Percentiles rank a stretch among this genome's conserved stretches.
Evolutionary conservation across 2,797 vertebrate genomes (phyloP).

Genomic region (Lagorchestes hirsutus): DNA sequence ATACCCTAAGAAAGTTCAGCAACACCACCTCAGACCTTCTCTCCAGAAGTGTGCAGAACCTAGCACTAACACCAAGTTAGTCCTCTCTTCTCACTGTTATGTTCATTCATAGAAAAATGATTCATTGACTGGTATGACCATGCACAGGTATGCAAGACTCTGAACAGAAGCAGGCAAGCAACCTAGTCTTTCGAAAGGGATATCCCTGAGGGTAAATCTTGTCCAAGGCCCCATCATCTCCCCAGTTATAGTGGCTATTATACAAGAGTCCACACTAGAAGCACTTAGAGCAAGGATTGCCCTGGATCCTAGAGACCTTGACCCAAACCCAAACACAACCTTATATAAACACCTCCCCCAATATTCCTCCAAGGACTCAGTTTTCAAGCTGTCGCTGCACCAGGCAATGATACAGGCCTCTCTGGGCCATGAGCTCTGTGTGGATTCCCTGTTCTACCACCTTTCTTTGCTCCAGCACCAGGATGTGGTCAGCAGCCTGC

Average conservation of each 20-base stretch:
- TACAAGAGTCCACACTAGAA: neutral
- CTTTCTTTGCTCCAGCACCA: conserved; percentile 85
- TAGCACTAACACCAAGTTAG: neutral
- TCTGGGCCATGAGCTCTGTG: conserved; percentile 82
- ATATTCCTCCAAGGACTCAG: conserved; percentile 10
- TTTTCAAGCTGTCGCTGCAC: conserved; percentile 74
- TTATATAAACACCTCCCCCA: too few species aligned
- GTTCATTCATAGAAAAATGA: neutral
- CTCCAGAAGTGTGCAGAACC: neutral
- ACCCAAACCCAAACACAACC: too few species aligned
- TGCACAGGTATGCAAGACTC: neutral
- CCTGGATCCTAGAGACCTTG: neutral
- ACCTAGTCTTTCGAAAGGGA: neutral
- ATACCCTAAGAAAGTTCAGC: neutral
- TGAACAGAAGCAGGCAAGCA: neutral
- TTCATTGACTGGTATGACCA: neutral
- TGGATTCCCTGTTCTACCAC: conserved; percentile 83
- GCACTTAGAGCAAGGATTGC: neutral
- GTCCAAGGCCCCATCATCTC: neutral
- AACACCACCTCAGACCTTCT: neutral
- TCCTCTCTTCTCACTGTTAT: neutral
- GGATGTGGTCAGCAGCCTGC: conserved; percentile 87
- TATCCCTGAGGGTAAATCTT: neutral
- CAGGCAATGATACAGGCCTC: conserved; percentile 86
- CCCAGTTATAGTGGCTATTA: neutral